Evolutionary conservation across 2,797 vertebrate species (phyloP), one percentile per base, ranked within the genome.

Genomic region (Nannoperca obscura): DNA sequence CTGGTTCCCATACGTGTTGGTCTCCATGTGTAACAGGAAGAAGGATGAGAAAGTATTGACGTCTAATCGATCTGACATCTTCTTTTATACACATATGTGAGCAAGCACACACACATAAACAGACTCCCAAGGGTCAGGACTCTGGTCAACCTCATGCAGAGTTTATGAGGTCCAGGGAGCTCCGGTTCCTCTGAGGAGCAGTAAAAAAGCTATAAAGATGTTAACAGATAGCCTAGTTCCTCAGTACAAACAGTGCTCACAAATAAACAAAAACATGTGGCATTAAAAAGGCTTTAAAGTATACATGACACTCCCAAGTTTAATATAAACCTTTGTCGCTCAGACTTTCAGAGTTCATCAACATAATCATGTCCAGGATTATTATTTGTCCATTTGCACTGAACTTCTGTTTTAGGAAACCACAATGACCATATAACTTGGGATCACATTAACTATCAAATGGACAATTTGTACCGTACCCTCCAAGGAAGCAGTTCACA

Each of bases 111-210:
- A 74, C 47, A 55, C 62, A 53, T 27, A 27, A 27, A 27, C 20
- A 52, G 3, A 68, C 42, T 80, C 86, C 64, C 52, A 9, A 0
- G 80, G 89, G 81, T 84, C 69, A 44, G 12, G 73, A 69, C 79
- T 57, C 75, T 70, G 76, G 86, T 73, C 74, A 55, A 49, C n/a
- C 83, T 85, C 81, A 36, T 76, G 82, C 71, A 77, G 85, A 62
- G 82, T 92, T 93, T 86, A 92, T 89, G 89, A 90, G 78, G 78
- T 88, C 68, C 62, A 36, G 64, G 78, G 64, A 52, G 67, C 78
- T 80, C 58, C 3, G 30, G 62, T 71, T 89, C 76, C 91, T 79
- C 86, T 1, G 46, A 85, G 91, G 82, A 77, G 81, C 78, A 40
- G 57, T 90, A 82, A 92, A 90, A 32, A 38, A 49, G 59, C 82